Conservation (phyloP, 2,888 invertebrate genomes). For the Crossocerus cetratus region DNA sequence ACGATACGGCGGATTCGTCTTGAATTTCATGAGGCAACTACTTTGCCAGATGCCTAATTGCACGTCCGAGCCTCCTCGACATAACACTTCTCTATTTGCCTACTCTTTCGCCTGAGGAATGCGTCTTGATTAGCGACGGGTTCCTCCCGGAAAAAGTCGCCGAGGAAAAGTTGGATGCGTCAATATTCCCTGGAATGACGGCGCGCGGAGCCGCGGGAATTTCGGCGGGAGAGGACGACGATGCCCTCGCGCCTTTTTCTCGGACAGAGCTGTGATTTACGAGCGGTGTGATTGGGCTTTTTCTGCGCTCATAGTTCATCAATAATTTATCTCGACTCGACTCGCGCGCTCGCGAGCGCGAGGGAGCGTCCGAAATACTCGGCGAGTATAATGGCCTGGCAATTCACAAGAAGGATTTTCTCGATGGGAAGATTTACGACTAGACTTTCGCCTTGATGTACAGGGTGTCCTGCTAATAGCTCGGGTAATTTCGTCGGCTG, state of each 20-base stretch:
- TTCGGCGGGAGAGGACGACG: not conserved
- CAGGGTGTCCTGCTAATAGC: constrained; percentile 21
- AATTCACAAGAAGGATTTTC: constrained; percentile 9
- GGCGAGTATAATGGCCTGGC: not conserved
- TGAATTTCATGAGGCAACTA: constrained; percentile 31
- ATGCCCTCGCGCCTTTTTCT: constrained; percentile 1
- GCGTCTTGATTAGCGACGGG: constrained; percentile 32
- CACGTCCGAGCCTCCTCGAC: constrained; percentile 22
- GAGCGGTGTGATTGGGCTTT: constrained; percentile 13
- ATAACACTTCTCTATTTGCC: constrained; percentile 55
- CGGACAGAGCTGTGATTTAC: constrained; percentile 40
- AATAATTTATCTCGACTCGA: constrained; percentile 51
- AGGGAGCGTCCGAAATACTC: constrained; percentile 37
- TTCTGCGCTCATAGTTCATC: constrained; percentile 33
- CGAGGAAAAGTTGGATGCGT: not conserved
- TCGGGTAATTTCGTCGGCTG: not conserved
- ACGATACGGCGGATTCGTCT: constrained; percentile 25
- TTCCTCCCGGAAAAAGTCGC: constrained; percentile 27
- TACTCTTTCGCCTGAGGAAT: constrained; percentile 52
- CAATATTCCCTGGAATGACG: not conserved
- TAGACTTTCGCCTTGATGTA: constrained; percentile 46
- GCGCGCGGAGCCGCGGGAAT: not conserved
- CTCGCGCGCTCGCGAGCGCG: too few relatives aligned
- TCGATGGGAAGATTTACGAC: constrained; percentile 24
- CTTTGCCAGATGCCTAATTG: constrained; percentile 32